phyloP scores from a whole-genome alignment of 2,888 invertebrate species.

The Trypoxylon attenuatum region DNA sequence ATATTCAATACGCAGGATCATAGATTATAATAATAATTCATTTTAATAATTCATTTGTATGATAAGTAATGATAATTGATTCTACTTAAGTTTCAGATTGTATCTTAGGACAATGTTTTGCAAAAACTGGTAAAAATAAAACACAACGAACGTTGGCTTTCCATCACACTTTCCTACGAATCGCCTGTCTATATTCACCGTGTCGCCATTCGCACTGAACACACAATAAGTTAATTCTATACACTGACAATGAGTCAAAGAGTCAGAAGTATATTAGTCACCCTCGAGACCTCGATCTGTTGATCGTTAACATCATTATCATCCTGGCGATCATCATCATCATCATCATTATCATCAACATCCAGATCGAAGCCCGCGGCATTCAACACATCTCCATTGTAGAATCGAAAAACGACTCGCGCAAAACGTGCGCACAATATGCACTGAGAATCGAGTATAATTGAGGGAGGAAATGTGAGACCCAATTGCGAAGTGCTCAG shows the following conservation, averaged over 20 bases:
- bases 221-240: conserved; percentile 36
- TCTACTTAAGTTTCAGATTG: no score
- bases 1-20: no score
- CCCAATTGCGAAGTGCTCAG: conserved; percentile 19
- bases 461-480: conserved; percentile 42
- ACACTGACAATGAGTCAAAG: no score
- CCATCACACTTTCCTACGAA: not conserved
- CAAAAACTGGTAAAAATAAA: no score
- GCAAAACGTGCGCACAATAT: conserved; percentile 38
- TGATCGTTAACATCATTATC: no score
- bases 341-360: conserved; percentile 39
- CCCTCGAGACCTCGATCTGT: no score
- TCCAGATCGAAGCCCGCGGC: conserved; percentile 52
- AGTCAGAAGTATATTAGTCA: no score
- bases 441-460: conserved; percentile 48
- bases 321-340: conserved; percentile 41
- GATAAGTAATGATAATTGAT: no score
- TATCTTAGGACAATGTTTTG: no score
- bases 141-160: conserved; percentile 22
- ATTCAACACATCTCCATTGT: conserved; percentile 38
- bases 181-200: not conserved
- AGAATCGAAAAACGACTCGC: conserved; percentile 48
- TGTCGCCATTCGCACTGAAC: conserved; percentile 36
- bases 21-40: no score
- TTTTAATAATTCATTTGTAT: no score